A percentile compares a stretch with the other conserved stretches of the same genome.
Evolutionary conservation across 2,888 invertebrate genomes (phyloP).

Genomic region (Synergus gifuensis): DNA sequence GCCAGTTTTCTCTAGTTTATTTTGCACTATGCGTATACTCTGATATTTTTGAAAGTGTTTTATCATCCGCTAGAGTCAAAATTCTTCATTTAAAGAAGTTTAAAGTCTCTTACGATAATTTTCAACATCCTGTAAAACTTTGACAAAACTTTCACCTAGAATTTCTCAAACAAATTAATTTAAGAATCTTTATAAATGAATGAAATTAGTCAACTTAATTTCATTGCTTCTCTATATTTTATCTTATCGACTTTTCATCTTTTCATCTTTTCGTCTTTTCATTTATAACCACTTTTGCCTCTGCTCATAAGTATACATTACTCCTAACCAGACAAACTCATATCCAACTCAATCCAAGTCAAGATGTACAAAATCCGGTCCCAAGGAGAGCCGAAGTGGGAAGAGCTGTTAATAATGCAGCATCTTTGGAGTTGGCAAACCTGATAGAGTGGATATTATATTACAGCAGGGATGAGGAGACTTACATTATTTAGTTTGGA

Average conservation of each 20-base stretch:
- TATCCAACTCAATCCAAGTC: neutral
- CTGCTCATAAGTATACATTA: neutral
- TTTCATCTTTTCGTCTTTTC: neutral
- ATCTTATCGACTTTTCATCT: neutral
- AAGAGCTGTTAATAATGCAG: constrained; percentile 72
- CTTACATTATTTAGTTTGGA: constrained; percentile 68
- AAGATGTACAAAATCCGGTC: constrained; percentile 23
- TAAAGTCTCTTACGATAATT: no score
- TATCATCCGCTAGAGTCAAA: no score
- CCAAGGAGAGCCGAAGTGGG: constrained; percentile 45
- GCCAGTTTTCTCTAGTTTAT: no score
- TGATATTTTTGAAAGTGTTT: no score
- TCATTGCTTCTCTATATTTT: neutral
- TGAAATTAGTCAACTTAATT: neutral
- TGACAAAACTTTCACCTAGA: no score
- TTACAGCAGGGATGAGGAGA: constrained; percentile 61
- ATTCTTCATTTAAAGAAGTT: no score
- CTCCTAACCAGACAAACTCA: neutral
- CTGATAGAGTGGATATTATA: constrained; percentile 59
- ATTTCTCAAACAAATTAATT: no score
- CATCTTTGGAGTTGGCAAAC: constrained; percentile 62
- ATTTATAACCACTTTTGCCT: neutral
- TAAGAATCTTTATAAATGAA: neutral
- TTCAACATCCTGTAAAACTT: no score
- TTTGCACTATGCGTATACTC: no score